Evolutionary conservation across 2,797 vertebrate genomes (phyloP).

Genomic region (Anguilla megastoma): DNA sequence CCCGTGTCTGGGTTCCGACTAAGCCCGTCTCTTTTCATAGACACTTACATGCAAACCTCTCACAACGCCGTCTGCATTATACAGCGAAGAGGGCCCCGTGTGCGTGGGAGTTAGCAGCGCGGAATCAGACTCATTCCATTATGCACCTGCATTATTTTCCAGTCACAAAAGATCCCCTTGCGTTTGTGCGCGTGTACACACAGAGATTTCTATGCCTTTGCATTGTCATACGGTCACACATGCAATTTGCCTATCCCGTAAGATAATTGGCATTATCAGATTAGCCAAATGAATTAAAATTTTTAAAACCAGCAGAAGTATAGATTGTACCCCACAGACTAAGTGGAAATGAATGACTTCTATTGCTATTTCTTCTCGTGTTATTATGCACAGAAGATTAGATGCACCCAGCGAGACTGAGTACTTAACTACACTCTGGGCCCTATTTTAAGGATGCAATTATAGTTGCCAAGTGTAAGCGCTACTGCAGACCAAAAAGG

Average conservation of each 20-base stretch:
- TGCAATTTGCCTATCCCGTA: not conserved
- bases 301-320: not conserved
- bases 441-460: constrained; percentile 3
- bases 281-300: not conserved
- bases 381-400: constrained; percentile 22
- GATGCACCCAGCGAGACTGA: not conserved
- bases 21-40: not conserved
- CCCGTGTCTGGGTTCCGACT: constrained; percentile 35
- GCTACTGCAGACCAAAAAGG: not conserved
- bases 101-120: not conserved
- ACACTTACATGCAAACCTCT: not conserved
- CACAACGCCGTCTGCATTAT: constrained; percentile 56
- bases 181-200: not conserved
- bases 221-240: not conserved
- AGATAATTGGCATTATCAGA: constrained; percentile 7
- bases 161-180: not conserved
- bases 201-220: not conserved
- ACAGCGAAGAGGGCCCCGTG: not conserved
- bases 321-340: not conserved
- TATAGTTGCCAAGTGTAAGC: constrained; percentile 5
- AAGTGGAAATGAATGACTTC: constrained; percentile 11
- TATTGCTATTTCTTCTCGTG: not conserved
- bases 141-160: not conserved
- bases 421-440: not conserved
- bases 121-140: not conserved